phyloP scores from a whole-genome alignment of 2,888 invertebrate species.

The Patella depressa region DNA sequence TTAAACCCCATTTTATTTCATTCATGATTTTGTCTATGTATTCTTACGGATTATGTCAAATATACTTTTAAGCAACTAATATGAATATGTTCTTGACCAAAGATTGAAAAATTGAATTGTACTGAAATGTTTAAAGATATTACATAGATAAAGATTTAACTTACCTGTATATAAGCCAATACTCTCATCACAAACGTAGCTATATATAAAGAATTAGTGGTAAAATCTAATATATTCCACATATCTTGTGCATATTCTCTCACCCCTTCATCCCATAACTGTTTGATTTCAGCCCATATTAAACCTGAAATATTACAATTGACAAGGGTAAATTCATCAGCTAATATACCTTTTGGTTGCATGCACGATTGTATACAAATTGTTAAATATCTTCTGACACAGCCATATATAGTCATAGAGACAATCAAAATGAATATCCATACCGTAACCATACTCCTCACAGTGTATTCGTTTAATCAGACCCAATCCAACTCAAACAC shows the following conservation, averaged over 20 bases:
- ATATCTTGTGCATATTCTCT: conserved; percentile 97
- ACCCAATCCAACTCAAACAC: too few species aligned
- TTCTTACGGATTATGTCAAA: too few species aligned
- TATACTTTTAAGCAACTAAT: too few species aligned
- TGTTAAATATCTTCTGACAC: conserved; percentile 3
- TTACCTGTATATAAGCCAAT: conserved; percentile 94
- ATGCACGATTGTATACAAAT: not conserved
- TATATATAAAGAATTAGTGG: conserved; percentile 97
- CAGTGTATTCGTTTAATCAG: too few species aligned
- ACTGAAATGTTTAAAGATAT: not conserved
- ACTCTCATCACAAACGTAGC: conserved; percentile 95
- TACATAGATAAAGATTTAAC: conserved; percentile 33
- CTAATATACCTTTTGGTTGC: not conserved
- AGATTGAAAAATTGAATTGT: too few species aligned
- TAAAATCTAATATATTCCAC: conserved; percentile 99
- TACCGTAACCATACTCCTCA: too few species aligned
- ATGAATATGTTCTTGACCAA: too few species aligned
- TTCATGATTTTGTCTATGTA: too few species aligned
- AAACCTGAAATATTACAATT: conserved; percentile 78
- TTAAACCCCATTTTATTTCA: too few species aligned
- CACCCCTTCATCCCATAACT: conserved; percentile 97
- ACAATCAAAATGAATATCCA: not conserved
- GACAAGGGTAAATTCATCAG: too few species aligned
- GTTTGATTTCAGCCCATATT: conserved; percentile 99
- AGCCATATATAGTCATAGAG: conserved; percentile 1